Percentiles rank a stretch among this genome's conserved stretches.
Conservation (phyloP, 2,113 vertebrate genomes). For the Nanorana parkeri region DNA sequence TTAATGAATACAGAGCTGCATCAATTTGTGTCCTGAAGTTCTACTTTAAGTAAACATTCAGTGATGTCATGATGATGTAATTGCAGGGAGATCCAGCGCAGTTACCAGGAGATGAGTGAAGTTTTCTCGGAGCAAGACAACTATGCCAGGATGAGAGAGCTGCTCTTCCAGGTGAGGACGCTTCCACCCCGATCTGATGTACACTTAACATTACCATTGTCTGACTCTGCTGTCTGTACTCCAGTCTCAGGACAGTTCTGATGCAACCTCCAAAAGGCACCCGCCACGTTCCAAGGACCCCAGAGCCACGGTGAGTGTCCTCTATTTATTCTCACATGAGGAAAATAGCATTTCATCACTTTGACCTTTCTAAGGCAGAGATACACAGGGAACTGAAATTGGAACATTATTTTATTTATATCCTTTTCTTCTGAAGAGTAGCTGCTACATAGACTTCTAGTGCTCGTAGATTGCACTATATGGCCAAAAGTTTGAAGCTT, state of each 20-base stretch:
- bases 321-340: too few relatives aligned
- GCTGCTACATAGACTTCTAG: too few relatives aligned
- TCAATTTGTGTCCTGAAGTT: too few relatives aligned
- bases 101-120: conserved; percentile 79
- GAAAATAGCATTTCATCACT: too few relatives aligned
- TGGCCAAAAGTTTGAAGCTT: too few relatives aligned
- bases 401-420: too few relatives aligned
- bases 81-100: conserved; percentile 75
- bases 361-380: too few relatives aligned
- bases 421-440: too few relatives aligned
- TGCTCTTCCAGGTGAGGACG: conserved; percentile 70
- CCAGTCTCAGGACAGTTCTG: conserved; percentile 64
- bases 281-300: conserved; percentile 61
- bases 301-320: conserved; percentile 65
- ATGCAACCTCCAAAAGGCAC: conserved; percentile 69
- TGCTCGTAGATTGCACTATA: too few relatives aligned
- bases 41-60: neutral
- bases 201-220: neutral
- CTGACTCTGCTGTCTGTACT: neutral
- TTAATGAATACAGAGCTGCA: too few relatives aligned
- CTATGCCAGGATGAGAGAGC: conserved; percentile 85
- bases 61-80: neutral
- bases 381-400: too few relatives aligned
- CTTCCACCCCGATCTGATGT: neutral
- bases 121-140: conserved; percentile 91